Evolutionary conservation across 2,888 invertebrate species (phyloP).

Genomic region (Aporophyla lueneburgensis): DNA sequence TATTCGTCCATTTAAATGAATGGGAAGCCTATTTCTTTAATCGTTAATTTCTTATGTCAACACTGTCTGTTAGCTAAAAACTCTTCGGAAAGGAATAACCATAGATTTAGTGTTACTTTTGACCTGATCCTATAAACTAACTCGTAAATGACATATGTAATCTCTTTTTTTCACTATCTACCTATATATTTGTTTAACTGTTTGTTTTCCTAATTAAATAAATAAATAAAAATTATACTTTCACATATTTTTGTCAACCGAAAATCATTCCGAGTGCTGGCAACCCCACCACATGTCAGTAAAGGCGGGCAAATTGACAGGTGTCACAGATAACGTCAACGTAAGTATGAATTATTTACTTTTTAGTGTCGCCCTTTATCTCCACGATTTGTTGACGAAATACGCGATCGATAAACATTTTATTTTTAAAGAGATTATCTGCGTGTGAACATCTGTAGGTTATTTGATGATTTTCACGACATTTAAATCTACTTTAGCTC

Average conservation of each 20-base stretch:
- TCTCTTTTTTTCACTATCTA: no score
- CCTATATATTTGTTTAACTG: no score
- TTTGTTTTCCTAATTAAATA: no score
- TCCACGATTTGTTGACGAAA: constrained; percentile 66
- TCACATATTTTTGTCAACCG: not conserved
- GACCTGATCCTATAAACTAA: no score
- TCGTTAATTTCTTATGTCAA: no score
- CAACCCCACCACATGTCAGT: constrained; percentile 55
- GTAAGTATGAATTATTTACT: constrained; percentile 86
- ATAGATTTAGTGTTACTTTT: no score
- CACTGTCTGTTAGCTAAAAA: no score
- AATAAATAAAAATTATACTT: not conserved
- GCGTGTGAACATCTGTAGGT: constrained; percentile 55
- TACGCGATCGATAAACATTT: constrained; percentile 53
- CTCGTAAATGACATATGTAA: no score
- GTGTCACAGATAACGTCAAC: constrained; percentile 81
- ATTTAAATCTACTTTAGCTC: constrained; percentile 13
- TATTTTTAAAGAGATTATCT: constrained; percentile 57
- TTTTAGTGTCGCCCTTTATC: constrained; percentile 75
- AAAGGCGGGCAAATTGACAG: constrained; percentile 69
- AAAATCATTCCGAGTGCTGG: constrained; percentile 12
- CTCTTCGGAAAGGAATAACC: no score
- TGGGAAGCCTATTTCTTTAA: no score
- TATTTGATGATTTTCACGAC: constrained; percentile 26
- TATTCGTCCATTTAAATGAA: not conserved